Evolutionary conservation across 2,888 invertebrate genomes (phyloP), one percentile per base, ranked within the genome.

Genomic region (Vannuccia rotundouncinata): DNA sequence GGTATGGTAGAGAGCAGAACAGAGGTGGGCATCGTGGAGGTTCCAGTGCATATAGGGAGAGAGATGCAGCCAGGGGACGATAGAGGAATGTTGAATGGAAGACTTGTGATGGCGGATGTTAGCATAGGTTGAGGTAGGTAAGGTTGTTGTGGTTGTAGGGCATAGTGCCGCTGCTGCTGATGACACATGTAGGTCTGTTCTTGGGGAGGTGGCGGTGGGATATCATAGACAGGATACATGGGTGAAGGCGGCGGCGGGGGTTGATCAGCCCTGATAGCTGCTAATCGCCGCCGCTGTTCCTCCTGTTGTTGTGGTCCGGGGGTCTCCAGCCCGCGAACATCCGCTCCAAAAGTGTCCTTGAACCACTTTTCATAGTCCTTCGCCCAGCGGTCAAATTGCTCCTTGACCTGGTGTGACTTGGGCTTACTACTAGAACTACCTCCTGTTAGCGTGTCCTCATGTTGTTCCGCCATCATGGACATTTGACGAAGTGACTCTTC

Each of bases 301-400:
- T 66, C 66, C 66, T 66, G 66, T 22, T 66, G 66, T 22, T 66
- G 66, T 2, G 66, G 66, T 5, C 66, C 66, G 25, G 66, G 66
- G 2, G 66, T 66, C 25, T 66, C 66, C 66, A 66, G 13, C 2
- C 66, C 66, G 25, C 66, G 66, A 5, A 66, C 66, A 66, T 66
- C 66, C 2, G 66, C 66, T 66, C 66, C 66, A 22, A 66, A 66
- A 22, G 66, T 66, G 10, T 66, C 66, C 25, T 66, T 66, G 25
- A 66, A 66, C 66, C 66, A 66, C 22, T 66, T 66, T 22, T 66
- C 66, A 22, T 66, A 66, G 2, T 5, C 66, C 25, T 5, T 66
- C 2, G 22, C 66, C 66, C 66, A 66, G 2, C 22, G 5, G 66
- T 66, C 66, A 22, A 66, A 66, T 22, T 66, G 22, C 25, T 66